Evolutionary conservation across 2,113 vertebrate species (phyloP).

Genomic region (Saccopteryx bilineata): DNA sequence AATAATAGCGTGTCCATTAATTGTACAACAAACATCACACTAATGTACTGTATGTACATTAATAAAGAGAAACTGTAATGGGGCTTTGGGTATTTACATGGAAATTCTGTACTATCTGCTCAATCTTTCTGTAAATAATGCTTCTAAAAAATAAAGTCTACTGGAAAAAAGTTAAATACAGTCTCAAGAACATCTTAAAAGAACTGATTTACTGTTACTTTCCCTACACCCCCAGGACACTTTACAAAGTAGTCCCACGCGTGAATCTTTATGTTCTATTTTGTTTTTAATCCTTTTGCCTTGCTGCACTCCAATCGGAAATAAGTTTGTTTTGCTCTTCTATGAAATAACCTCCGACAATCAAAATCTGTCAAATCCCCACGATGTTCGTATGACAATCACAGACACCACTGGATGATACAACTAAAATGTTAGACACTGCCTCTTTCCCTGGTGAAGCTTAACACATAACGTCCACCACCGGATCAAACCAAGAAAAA

Average conservation of each 20-base stretch:
- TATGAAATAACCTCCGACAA: neutral
- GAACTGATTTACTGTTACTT: neutral
- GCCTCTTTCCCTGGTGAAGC: neutral
- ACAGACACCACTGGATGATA: neutral
- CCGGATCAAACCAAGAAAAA: neutral
- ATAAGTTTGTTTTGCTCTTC: conserved; percentile 23
- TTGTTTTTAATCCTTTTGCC: neutral
- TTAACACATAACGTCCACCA: neutral
- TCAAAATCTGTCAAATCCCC: neutral
- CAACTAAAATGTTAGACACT: neutral
- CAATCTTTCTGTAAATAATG: neutral
- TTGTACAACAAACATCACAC: neutral
- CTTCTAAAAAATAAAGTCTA: neutral
- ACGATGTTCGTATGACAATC: neutral
- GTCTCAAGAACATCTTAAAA: conserved; percentile 21
- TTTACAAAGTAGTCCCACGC: neutral
- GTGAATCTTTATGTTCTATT: neutral
- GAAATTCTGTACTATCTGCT: neutral
- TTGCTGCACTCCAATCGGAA: neutral
- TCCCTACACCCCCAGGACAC: neutral
- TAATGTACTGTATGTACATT: neutral
- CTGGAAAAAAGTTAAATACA: neutral
- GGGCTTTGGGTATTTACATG: neutral
- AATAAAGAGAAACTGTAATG: neutral
- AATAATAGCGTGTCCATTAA: neutral